These are phyloP conservation scores for Kryptopterus vitreolus DNA, from an alignment of 2,797 vertebrate genomes.

Conservation along the genomic window DNA sequence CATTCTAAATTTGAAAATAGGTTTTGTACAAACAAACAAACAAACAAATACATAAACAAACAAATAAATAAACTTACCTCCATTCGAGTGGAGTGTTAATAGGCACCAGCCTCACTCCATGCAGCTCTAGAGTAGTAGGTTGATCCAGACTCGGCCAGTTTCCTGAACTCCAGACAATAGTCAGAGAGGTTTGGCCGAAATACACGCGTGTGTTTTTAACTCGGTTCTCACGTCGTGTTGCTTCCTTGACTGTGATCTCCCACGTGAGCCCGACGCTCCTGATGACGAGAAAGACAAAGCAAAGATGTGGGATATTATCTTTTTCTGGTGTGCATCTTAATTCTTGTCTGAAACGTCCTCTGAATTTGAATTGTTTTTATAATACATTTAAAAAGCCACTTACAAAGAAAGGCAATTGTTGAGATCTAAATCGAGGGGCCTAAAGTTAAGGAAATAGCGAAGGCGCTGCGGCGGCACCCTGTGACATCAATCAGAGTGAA, in stretches of 20 bases:
- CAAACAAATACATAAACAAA: neutral
- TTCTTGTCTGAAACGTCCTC: neutral
- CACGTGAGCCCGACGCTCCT: slow-evolving; percentile 72
- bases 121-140: slow-evolving; percentile 77
- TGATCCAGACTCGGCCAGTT: slow-evolving; percentile 68
- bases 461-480: slow-evolving; percentile 16
- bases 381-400: slow-evolving; percentile 5
- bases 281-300: slow-evolving; percentile 26
- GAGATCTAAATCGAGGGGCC: neutral
- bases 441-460: slow-evolving; percentile 24
- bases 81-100: slow-evolving; percentile 62
- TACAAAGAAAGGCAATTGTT: slow-evolving; percentile 15
- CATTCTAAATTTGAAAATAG: neutral
- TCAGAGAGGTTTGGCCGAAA: slow-evolving; percentile 78
- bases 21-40: too few species aligned
- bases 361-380: neutral
- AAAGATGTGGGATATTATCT: neutral
- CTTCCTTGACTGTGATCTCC: slow-evolving; percentile 78
- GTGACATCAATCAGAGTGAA: slow-evolving; percentile 67
- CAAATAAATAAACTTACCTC: slow-evolving; percentile 65
- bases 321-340: neutral
- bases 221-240: slow-evolving; percentile 66
- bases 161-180: slow-evolving; percentile 73
- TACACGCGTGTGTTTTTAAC: slow-evolving; percentile 68
- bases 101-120: slow-evolving; percentile 75